A percentile compares a stretch with the other conserved stretches of the same genome.
These are phyloP conservation scores for Drosophila watanabei DNA, from an alignment of 1,140 invertebrate genomes.

Conservation along the genomic window DNA sequence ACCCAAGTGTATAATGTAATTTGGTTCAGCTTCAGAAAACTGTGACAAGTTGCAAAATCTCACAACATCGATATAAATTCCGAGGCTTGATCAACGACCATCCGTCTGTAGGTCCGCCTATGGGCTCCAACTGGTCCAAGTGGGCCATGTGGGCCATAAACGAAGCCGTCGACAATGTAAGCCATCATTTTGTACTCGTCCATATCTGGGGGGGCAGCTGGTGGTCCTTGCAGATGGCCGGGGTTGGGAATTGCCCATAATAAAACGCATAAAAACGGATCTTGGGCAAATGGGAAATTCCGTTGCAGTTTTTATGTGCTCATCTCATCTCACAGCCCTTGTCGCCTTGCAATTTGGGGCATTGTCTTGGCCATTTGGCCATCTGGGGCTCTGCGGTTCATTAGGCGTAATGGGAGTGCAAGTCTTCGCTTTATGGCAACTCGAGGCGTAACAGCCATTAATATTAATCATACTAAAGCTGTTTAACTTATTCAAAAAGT, in stretches of 20 bases:
- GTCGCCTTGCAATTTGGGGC: conserved; percentile 53
- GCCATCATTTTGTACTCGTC: conserved; percentile 9
- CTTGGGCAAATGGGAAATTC: conserved; percentile 46
- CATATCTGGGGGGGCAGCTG: conserved; percentile 13
- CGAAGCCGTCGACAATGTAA: conserved; percentile 38
- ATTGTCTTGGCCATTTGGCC: conserved; percentile 46
- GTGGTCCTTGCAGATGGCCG: not conserved
- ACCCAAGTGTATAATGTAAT: conserved; percentile 58
- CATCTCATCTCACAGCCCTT: conserved; percentile 8
- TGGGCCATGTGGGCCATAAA: conserved; percentile 44
- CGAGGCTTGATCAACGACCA: conserved; percentile 17
- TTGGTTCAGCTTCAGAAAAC: conserved; percentile 27
- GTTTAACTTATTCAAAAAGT: conserved; percentile 47
- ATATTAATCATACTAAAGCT: conserved; percentile 46
- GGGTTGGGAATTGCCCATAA: conserved; percentile 27
- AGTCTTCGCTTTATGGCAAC: conserved; percentile 40
- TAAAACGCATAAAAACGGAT: conserved; percentile 51
- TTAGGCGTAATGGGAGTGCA: conserved; percentile 47
- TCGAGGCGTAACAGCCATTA: conserved; percentile 25
- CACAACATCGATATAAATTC: conserved; percentile 57
- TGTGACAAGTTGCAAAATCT: conserved; percentile 46
- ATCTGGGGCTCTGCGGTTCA: conserved; percentile 36
- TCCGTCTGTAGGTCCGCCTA: not conserved
- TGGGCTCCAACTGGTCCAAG: conserved; percentile 20
- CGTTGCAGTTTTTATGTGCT: conserved; percentile 56